These are phyloP conservation scores for Lucinisca nassula DNA, from an alignment of 2,888 invertebrate species.

Conservation along the genomic window DNA sequence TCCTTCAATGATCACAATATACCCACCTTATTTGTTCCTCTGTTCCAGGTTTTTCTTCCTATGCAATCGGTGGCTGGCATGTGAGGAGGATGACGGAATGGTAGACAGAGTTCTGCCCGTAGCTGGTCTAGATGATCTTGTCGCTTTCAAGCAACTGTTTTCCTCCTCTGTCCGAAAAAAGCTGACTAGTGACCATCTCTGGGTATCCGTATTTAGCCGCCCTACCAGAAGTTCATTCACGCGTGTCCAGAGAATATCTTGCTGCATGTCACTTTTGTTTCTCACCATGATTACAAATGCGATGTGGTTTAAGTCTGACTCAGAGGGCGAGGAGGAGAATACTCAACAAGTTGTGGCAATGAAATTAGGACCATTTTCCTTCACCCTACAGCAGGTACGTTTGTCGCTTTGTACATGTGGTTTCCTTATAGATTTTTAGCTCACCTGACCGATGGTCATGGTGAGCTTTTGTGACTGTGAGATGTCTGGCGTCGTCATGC, in stretches of 20 bases:
- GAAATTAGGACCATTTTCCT: constrained; percentile 88
- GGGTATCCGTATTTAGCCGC: constrained; percentile 87
- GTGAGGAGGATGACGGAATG: constrained; percentile 87
- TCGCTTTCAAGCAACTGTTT: constrained; percentile 87
- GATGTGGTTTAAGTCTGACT: constrained; percentile 87
- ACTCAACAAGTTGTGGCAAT: constrained; percentile 81
- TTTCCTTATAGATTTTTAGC: no score
- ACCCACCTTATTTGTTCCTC: no score
- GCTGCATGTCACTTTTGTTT: constrained; percentile 87
- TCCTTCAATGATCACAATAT: no score
- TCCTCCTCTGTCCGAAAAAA: constrained; percentile 86
- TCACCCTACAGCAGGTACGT: constrained; percentile 87
- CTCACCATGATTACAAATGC: constrained; percentile 88
- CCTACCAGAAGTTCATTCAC: constrained; percentile 87
- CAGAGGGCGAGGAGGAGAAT: constrained; percentile 71
- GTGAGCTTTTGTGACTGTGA: no score
- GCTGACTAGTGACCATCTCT: constrained; percentile 87
- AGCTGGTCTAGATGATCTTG: constrained; percentile 86
- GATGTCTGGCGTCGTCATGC: no score
- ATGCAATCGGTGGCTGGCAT: constrained; percentile 87
- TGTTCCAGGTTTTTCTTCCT: constrained; percentile 85
- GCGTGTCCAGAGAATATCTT: constrained; percentile 88
- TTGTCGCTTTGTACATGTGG: no score
- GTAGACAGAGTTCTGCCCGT: constrained; percentile 87
- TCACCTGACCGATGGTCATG: no score